Evolutionary conservation across 2,888 invertebrate genomes (phyloP), one percentile per base, ranked within the genome.

Genomic region (Zootermopsis nevadensis): DNA sequence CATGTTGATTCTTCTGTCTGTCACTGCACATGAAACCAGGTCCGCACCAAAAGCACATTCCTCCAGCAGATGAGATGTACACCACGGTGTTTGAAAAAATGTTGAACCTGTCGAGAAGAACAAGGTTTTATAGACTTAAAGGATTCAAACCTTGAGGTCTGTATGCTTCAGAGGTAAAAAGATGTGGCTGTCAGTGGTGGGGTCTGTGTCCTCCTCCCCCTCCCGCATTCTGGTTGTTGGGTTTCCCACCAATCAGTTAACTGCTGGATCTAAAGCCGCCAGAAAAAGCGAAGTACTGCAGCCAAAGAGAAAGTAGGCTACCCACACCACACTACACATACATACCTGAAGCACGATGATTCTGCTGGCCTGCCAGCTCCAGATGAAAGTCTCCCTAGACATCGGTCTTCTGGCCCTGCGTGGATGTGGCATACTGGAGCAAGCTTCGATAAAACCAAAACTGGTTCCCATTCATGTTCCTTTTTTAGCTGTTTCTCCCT

Each of bases 281-380:
- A 27, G 60, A 27, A 53, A 6, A n/a, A 60, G 60, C 60, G n/a
- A 60, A 60, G 60, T 27, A 60, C 60, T 60, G 27, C n/a, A 60
- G n/a, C 60, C 60, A 60, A 76, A 76, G 76, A 76, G 76, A 76
- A 76, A 76, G 76, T 76, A 76, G 76, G 76, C 48, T 76, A 76
- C 48, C 76, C 60, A 60, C 27, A 27, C 60, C 48, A 12, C 60
- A 60, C 27, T 60, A 60, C 27, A 27, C n/a, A 60, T 60, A 60
- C 60, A 27, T 60, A 60, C 60, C 60, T 27, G 27, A 7, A 60
- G n/a, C 60, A 12, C 27, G 27, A 12, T 60, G 60, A n/a, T 60
- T 60, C 60, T n/a, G n/a, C 60, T 24, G n/a, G 27, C 8, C 12
- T 55, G 55, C 55, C 55, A 55, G 55, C 60, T 60, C 60, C 60